Evolutionary conservation across 35 echinoderm and acorn worm genomes (phyloP), one percentile per base, ranked within the genome.

Genomic region (Diadema setosum): DNA sequence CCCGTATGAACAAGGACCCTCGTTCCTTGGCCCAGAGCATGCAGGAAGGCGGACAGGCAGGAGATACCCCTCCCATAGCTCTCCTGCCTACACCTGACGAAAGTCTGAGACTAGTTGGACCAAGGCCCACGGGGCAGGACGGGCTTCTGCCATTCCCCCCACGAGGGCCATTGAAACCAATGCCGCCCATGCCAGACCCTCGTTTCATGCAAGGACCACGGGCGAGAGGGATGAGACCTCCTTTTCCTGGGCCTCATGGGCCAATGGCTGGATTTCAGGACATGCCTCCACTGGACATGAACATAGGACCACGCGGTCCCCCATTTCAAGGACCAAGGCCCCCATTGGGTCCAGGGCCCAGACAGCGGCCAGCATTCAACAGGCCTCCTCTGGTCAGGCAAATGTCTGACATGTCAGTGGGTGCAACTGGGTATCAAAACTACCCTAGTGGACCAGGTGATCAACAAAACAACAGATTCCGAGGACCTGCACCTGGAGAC

Each of bases 391-490:
- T 81, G 75, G 75, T 65, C 23, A 86, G 42, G 34, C 82, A 40
- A 81, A 55, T 60, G 32, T 43, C 57, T 25, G 23, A 63, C 6
- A 81, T 78, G 12, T 17, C 41, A 29, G 43, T 25, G 14, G 48
- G 37, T 60, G 42, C 0, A 27, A 26, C 8, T 43, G 81, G n/a
- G 80, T 65, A 42, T 83, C 82, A 56, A 41, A 78, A 78, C 40
- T 78, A 41, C 23, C 73, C 36, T 7, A 36, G 39, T 78, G 73
- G 73, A n/a, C 73, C 73, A 42, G 37, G 75, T 24, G 73, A 78
- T 17, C 87, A 84, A 46, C 5, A 58, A 70, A 90, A 83, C 57
- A 65, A 27, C n/a, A 86, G 83, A 86, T 86, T 86, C 70, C 21
- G 83, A 65, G 83, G 83, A 39, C 83, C 83, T 67, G n/a, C 43